Evolutionary conservation across 2,797 vertebrate genomes (phyloP).

Genomic region (Tapera naevia): DNA sequence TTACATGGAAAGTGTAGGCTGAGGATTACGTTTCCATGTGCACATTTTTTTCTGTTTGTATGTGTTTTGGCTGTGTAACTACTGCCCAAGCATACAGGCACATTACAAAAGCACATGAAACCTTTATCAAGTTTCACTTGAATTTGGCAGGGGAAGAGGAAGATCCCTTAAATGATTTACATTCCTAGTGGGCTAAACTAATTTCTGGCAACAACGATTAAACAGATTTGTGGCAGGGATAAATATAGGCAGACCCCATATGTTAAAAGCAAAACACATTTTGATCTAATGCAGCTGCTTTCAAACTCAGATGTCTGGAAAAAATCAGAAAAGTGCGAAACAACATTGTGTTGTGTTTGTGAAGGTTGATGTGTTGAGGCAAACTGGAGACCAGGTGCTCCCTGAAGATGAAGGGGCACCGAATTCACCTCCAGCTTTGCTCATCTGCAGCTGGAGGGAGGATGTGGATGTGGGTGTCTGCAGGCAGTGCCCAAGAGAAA

Average conservation of each 20-base stretch:
- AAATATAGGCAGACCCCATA: neutral
- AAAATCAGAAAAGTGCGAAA: neutral
- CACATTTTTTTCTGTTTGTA: neutral
- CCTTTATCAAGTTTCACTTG: neutral
- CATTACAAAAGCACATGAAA: neutral
- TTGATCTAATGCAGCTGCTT: neutral
- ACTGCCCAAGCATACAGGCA: neutral
- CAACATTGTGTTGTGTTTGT: neutral
- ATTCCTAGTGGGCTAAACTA: neutral
- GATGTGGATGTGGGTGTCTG: neutral
- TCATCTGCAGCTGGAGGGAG: neutral
- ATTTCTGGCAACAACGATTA: neutral
- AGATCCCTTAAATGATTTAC: neutral
- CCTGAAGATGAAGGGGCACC: neutral
- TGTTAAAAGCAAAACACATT: neutral
- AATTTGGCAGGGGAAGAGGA: neutral
- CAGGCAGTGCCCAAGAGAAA: neutral
- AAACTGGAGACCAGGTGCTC: accelerated
- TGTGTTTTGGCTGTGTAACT: neutral
- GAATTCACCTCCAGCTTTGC: neutral
- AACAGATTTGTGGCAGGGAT: neutral
- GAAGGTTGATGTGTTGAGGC: neutral
- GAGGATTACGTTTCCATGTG: neutral
- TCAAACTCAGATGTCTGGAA: neutral
- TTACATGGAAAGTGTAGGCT: accelerated